A percentile compares a stretch with the other conserved stretches of the same genome.
Evolutionary conservation across 2,113 vertebrate species (phyloP).

Genomic region (Sula dactylatra): DNA sequence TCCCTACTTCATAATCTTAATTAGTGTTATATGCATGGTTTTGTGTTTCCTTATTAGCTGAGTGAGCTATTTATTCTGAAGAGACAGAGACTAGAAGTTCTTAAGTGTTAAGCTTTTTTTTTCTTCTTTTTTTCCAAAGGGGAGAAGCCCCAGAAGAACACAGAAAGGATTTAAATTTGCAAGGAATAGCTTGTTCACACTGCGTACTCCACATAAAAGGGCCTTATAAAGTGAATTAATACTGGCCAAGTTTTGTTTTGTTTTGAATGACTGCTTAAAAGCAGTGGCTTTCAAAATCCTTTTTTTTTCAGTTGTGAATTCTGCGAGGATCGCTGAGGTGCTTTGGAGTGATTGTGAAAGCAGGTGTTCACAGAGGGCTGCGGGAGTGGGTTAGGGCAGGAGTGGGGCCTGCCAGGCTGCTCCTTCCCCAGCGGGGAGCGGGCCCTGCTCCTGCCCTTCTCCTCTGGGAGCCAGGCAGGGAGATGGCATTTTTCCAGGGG

Average conservation of each 20-base stretch:
- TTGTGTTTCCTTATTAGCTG: slow-evolving; percentile 32
- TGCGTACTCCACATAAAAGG: background rate
- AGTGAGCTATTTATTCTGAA: background rate
- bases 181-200: background rate
- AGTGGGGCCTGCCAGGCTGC: too few relatives aligned
- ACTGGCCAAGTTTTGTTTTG: background rate
- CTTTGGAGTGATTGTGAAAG: background rate
- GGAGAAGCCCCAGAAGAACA: background rate
- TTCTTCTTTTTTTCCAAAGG: background rate
- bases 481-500: background rate
- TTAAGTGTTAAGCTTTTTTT: background rate
- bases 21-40: slow-evolving; percentile 23
- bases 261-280: background rate
- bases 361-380: background rate
- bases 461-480: background rate
- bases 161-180: background rate
- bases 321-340: background rate
- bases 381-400: background rate
- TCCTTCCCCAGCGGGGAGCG: background rate
- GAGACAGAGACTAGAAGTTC: background rate
- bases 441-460: background rate
- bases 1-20: slow-evolving; percentile 14
- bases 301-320: background rate
- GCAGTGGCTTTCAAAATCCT: background rate
- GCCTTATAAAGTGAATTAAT: background rate